phyloP scores from a whole-genome alignment of 2,888 invertebrate species.

The Schizaphis graminum region DNA sequence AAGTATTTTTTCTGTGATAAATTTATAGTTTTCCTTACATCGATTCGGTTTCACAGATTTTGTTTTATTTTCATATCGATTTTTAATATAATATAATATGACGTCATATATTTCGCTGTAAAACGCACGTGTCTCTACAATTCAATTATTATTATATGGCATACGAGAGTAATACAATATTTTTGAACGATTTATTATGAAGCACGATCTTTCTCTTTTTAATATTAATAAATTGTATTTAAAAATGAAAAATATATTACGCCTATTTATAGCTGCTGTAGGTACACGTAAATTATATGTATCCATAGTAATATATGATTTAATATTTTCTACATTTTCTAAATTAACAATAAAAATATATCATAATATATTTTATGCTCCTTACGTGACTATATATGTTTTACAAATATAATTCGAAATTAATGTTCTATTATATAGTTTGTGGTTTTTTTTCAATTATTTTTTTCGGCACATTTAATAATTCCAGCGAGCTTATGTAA shows the following conservation, averaged over 20 bases:
- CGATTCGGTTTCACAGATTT: background rate
- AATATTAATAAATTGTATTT: background rate
- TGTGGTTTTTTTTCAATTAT: background rate
- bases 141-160: background rate
- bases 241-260: background rate
- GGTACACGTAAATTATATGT: background rate
- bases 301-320: background rate
- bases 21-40: background rate
- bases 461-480: background rate
- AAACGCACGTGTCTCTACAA: background rate
- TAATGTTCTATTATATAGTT: background rate
- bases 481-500: background rate
- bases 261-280: background rate
- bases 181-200: background rate
- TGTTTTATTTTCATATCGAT: background rate
- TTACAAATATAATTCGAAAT: background rate
- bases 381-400: background rate
- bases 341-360: background rate
- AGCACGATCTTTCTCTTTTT: background rate
- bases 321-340: background rate
- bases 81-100: background rate
- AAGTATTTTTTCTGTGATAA: background rate
- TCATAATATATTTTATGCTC: background rate
- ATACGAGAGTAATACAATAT: background rate
- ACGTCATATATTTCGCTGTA: background rate